Evolutionary conservation across 1,140 invertebrate species (phyloP).

Genomic region (fruit fly (Drosophila melanogaster)): Release_6_plus_ISO1_MT NT_037436.4:21387501-21388000

Average conservation of each 20-base stretch:
- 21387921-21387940: slow-evolving; percentile 52
- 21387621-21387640: slow-evolving; percentile 28
- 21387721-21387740: slow-evolving; percentile 65
- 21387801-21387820: slow-evolving; percentile 11
- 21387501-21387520: background rate
- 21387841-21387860: slow-evolving; percentile 31
- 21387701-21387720: slow-evolving; percentile 47
- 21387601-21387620: slow-evolving; percentile 21
- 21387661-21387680: slow-evolving; percentile 11
- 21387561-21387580: background rate
- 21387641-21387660: slow-evolving; percentile 17
- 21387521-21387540: background rate
- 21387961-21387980: background rate
- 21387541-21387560: no score
- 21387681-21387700: slow-evolving; percentile 40
- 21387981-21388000: slow-evolving; percentile 46
- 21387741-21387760: slow-evolving; percentile 61
- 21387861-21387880: slow-evolving; percentile 62
- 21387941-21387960: slow-evolving; percentile 41
- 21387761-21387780: slow-evolving; percentile 48
- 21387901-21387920: slow-evolving; percentile 48
- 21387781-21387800: slow-evolving; percentile 14
- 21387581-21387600: background rate
- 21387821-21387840: slow-evolving; percentile 32
- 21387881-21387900: slow-evolving; percentile 75